Conservation (phyloP, 2,797 vertebrate species). For the Scolopax rusticola region DNA sequence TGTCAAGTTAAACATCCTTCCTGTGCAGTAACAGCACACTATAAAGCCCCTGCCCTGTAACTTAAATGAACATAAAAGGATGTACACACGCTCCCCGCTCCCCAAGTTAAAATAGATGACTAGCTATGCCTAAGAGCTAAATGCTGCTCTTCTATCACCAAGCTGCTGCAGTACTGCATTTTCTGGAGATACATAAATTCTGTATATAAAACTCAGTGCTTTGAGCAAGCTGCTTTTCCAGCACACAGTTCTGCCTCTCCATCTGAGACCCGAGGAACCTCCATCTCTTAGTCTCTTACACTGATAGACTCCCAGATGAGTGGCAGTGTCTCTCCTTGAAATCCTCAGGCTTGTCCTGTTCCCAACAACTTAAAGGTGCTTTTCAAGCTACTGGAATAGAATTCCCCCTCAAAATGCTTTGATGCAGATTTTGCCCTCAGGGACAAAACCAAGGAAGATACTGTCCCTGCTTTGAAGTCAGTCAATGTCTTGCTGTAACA, state of each 20-base stretch:
- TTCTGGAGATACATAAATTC: constrained; percentile 1
- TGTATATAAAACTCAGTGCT: background rate
- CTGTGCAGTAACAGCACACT: constrained; percentile 27
- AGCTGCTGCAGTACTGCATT: background rate
- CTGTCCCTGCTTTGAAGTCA: background rate
- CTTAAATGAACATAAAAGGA: constrained; percentile 48
- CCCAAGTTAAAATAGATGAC: constrained; percentile 5
- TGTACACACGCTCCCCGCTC: background rate
- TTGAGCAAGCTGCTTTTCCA: constrained; percentile 19
- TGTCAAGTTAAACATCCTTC: constrained; percentile 64
- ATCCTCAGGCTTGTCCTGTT: background rate
- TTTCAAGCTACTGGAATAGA: constrained; percentile 1
- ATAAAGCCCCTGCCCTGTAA: constrained; percentile 18
- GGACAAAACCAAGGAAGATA: constrained; percentile 22
- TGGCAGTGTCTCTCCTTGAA: background rate
- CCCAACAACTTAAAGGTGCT: background rate
- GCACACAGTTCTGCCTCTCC: background rate
- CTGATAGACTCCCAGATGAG: background rate
- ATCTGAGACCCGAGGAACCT: background rate
- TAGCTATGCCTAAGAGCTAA: background rate
- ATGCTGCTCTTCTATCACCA: background rate
- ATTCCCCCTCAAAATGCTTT: background rate
- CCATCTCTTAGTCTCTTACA: background rate
- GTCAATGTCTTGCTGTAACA: background rate
- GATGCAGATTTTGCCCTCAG: constrained; percentile 21